phyloP scores from a whole-genome alignment of 2,888 invertebrate species.

The Periphyllus acericola region DNA sequence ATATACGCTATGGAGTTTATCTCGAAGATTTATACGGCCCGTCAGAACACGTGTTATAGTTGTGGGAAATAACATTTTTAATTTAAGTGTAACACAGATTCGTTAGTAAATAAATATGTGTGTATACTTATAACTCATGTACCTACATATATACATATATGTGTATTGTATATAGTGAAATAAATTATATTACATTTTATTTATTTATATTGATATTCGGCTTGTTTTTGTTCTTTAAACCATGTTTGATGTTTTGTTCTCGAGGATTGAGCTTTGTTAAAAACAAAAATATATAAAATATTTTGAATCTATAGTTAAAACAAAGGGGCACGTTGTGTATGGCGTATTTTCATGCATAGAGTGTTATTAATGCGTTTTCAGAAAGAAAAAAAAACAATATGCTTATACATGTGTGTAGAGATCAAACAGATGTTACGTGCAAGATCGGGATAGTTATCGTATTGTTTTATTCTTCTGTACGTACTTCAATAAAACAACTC shows the following conservation, averaged over 20 bases:
- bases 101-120: background rate
- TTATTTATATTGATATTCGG: background rate
- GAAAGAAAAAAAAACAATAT: slow-evolving; percentile 37
- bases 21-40: background rate
- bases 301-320: slow-evolving; percentile 7
- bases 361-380: slow-evolving; percentile 35
- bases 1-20: background rate
- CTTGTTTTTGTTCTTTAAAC: background rate
- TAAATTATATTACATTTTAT: too few relatives aligned
- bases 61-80: slow-evolving; percentile 15
- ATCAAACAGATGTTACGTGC: slow-evolving; percentile 39
- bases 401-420: background rate
- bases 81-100: background rate
- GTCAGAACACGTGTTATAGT: background rate
- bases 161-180: background rate
- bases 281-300: background rate
- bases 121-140: background rate
- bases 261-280: background rate
- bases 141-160: background rate
- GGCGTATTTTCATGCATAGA: background rate
- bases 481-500: background rate
- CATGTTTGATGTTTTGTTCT: slow-evolving; percentile 12
- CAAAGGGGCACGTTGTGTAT: background rate
- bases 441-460: background rate
- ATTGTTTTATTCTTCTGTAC: background rate